A percentile compares a stretch with the other conserved stretches of the same genome.
Evolutionary conservation across 1,140 invertebrate genomes (phyloP).

Genomic region (Leptoteleia sp.): DNA sequence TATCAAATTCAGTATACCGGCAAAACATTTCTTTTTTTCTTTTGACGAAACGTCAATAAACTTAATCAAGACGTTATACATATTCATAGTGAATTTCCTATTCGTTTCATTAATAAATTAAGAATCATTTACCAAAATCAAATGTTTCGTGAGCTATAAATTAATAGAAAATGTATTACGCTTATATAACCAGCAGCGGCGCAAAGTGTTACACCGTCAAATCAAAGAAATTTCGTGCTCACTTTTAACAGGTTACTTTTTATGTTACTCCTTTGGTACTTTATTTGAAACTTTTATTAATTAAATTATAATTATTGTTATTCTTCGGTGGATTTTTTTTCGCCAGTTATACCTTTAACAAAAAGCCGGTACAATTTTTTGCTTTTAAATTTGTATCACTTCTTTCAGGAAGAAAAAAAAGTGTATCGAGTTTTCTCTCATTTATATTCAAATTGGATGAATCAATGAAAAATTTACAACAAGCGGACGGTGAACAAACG

Average conservation of each 20-base stretch:
- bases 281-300: constrained; percentile 3
- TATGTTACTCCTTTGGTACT: neutral
- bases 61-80: constrained; percentile 17
- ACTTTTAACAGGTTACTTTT: constrained; percentile 27
- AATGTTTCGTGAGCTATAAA: constrained; percentile 2
- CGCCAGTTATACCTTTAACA: neutral
- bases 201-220: constrained; percentile 21
- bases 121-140: constrained; percentile 5
- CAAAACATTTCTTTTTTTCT: neutral
- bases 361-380: neutral
- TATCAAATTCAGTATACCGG: neutral
- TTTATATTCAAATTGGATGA: constrained; percentile 39
- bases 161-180: constrained; percentile 27
- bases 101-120: constrained; percentile 18
- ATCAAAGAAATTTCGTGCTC: constrained; percentile 13
- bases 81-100: constrained; percentile 10
- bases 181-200: constrained; percentile 16
- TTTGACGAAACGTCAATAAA: constrained; percentile 9
- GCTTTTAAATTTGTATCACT: constrained; percentile 9
- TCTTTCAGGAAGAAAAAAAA: constrained; percentile 8
- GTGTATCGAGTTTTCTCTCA: constrained; percentile 34
- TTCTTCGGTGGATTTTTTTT: neutral
- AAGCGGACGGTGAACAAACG: constrained; percentile 2
- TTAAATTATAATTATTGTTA: constrained; percentile 4
- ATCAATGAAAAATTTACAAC: constrained; percentile 40